Conservation (phyloP, 2,888 invertebrate species). For the Pristionchus mayeri region DNA sequence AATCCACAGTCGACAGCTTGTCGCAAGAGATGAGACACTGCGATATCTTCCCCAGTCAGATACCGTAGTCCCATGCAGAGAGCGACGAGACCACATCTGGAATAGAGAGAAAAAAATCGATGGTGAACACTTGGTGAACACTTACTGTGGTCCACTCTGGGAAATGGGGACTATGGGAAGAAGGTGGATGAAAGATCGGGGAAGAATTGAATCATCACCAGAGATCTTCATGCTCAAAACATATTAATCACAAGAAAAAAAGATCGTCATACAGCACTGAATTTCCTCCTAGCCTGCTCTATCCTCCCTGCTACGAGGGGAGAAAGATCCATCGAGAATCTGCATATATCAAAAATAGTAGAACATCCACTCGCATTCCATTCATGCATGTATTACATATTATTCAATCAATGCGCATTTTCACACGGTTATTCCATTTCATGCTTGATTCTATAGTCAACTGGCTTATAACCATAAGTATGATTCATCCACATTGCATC, state of each 20-base stretch:
- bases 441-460: slow-evolving; percentile 3
- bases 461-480: background rate
- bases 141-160: slow-evolving; percentile 47
- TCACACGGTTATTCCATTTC: background rate
- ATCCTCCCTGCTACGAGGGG: slow-evolving; percentile 24
- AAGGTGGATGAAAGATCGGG: slow-evolving; percentile 7
- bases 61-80: slow-evolving; percentile 44
- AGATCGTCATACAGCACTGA: background rate
- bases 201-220: slow-evolving; percentile 12
- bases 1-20: background rate
- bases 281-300: slow-evolving; percentile 15
- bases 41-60: slow-evolving; percentile 27
- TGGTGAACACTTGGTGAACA: background rate
- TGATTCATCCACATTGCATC: too few relatives aligned
- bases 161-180: slow-evolving; percentile 10
- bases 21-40: background rate
- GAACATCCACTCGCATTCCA: background rate
- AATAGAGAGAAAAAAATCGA: background rate
- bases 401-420: background rate
- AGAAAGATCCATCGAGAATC: slow-evolving; percentile 28
- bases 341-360: too few relatives aligned
- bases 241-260: background rate
- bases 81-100: slow-evolving; percentile 44
- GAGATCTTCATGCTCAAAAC: background rate
- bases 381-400: background rate